A percentile compares a stretch with the other conserved stretches of the same genome.
phyloP scores from a whole-genome alignment of 2,888 invertebrate genomes.

The Drosophila multiciliata region DNA sequence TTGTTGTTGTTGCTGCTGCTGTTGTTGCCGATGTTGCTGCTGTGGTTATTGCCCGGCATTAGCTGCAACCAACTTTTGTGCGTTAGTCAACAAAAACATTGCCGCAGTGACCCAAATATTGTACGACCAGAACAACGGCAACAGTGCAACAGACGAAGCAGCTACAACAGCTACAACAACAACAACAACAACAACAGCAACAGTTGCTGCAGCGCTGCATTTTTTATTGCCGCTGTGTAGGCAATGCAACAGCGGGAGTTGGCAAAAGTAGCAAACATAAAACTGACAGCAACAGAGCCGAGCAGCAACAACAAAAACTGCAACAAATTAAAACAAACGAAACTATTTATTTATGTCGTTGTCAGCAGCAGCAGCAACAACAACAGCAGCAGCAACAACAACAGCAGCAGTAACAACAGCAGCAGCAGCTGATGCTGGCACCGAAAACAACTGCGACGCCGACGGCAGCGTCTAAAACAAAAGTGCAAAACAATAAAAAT shows the following conservation, averaged over 20 bases:
- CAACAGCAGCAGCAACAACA: constrained; percentile 25
- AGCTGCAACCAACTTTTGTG: constrained; percentile 51
- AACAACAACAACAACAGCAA: constrained; percentile 18
- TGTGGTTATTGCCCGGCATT: constrained; percentile 21
- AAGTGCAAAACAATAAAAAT: constrained; percentile 53
- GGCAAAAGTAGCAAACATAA: constrained; percentile 57
- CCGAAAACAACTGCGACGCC: constrained; percentile 12
- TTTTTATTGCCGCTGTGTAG: constrained; percentile 59
- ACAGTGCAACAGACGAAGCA: constrained; percentile 32
- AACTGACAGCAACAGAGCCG: constrained; percentile 59
- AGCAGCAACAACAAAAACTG: constrained; percentile 22
- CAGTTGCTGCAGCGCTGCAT: constrained; percentile 55
- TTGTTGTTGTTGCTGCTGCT: neutral
- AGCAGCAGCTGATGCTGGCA: constrained; percentile 21
- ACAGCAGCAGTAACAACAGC: constrained; percentile 12
- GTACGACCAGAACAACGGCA: constrained; percentile 58
- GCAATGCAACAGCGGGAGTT: constrained; percentile 45
- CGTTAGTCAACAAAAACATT: constrained; percentile 73
- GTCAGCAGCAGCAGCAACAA: constrained; percentile 45
- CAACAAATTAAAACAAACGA: constrained; percentile 58
- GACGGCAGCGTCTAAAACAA: constrained; percentile 39
- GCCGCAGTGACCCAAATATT: constrained; percentile 78
- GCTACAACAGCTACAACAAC: constrained; percentile 25
- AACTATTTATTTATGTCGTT: constrained; percentile 63
- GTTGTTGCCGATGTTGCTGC: constrained; percentile 10